Conservation (phyloP, 2,797 vertebrate species). For the Hephaestus fuliginosus region DNA sequence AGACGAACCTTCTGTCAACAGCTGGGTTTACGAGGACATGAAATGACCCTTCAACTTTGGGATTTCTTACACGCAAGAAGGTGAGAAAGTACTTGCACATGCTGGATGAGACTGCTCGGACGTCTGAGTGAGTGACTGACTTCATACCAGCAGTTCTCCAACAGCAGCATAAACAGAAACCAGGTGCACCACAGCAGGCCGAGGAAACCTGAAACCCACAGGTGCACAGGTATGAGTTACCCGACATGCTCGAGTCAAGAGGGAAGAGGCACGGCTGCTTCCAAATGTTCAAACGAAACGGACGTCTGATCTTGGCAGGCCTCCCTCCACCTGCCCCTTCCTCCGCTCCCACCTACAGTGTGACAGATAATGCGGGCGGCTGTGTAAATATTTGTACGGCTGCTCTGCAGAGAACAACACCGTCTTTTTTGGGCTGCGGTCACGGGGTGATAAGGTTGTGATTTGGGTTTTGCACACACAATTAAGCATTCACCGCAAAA, state of each 20-base stretch:
- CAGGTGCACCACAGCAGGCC: conserved; percentile 61
- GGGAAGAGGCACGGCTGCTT: conserved; percentile 30
- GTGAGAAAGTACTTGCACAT: conserved; percentile 28
- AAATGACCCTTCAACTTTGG: conserved; percentile 44
- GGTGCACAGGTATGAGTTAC: conserved; percentile 65
- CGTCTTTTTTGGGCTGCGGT: conserved; percentile 59
- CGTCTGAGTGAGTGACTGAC: conserved; percentile 44
- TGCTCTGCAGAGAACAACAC: conserved; percentile 55
- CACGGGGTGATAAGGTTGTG: conserved; percentile 60
- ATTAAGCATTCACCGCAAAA: conserved; percentile 66
- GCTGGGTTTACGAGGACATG: conserved; percentile 55
- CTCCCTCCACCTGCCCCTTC: conserved; percentile 19
- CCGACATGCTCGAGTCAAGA: conserved; percentile 15
- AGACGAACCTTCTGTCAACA: conserved; percentile 65
- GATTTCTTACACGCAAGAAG: conserved; percentile 24
- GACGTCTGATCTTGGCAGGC: conserved; percentile 32
- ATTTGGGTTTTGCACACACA: conserved; percentile 63
- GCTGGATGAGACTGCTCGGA: conserved; percentile 11
- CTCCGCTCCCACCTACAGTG: conserved; percentile 20
- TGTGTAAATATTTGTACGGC: conserved; percentile 66
- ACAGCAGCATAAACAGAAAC: conserved; percentile 51
- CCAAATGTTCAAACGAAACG: conserved; percentile 51
- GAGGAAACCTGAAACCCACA: conserved; percentile 65
- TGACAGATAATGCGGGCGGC: conserved; percentile 54
- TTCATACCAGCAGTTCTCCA: conserved; percentile 48